Base-by-base conservation (phyloP, 2,797 vertebrate genomes). In the Onychomys arenicola region DNA sequence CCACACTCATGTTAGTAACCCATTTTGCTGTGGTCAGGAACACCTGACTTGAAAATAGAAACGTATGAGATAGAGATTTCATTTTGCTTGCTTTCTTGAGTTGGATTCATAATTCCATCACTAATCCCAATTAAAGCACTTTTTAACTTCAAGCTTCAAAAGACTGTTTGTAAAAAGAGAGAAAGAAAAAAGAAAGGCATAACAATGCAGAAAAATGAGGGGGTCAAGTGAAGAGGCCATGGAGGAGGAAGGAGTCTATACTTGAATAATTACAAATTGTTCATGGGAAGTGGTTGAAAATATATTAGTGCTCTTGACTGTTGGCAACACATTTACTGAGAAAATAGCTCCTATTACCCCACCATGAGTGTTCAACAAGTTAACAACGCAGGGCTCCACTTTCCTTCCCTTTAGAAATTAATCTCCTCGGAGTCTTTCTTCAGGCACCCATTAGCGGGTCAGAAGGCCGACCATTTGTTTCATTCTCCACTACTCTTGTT, bases 281-380 rank as follows among this genome's bases (percentile, higher is more conserved):
- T 96, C 52, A 19, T 2, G 4, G 91, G 88, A 91, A 94, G 85
- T 49, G 46, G 90, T 71, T 96, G 95, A 84, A 91, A 93, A 90
- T 86, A 52, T 88, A 87, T 96, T 93, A 95, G 92, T 75, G 65
- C 71, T 95, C 93, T 81, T 92, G 96, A 96, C 89, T 97, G 94
- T 85, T 91, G 93, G 92, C 65, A 93, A 90, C 75, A 69, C 83
- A 75, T 94, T 94, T 95, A 78, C 92, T 90, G 80, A 93, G 93
- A 95, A 97, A 96, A 96, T 96, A 95, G 92, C 89, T 95, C 34
- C 59, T 80, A 85, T 96, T 95, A 87, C 52, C 96, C 78, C 75
- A 92, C 82, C 89, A n/a, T 75, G 91, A 92, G 46, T 93, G 82
- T 93, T 95, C 88, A 87, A 85, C 78, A 93, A 92, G 90, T 87